These are phyloP conservation scores for Ormyrus thymus DNA, from an alignment of 2,888 invertebrate genomes.

Conservation along the genomic window DNA sequence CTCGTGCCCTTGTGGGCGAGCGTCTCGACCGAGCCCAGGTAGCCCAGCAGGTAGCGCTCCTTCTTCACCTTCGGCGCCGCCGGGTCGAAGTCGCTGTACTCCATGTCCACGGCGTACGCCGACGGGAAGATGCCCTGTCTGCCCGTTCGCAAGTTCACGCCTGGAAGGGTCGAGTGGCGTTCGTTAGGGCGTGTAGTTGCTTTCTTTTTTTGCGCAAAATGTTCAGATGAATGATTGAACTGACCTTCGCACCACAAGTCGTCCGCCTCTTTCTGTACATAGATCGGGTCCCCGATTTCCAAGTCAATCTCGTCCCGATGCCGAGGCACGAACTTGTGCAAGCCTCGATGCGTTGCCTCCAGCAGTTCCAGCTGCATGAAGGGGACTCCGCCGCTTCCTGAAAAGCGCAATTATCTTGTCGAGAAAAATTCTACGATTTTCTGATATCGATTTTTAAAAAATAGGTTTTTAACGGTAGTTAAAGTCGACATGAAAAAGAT, in stretches of 20 bases:
- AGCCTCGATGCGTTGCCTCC: constrained; percentile 95
- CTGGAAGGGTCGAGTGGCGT: constrained; percentile 74
- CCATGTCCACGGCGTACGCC: constrained; percentile 97
- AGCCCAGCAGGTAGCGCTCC: constrained; percentile 92
- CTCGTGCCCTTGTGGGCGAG: constrained; percentile 97
- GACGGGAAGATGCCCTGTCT: constrained; percentile 97
- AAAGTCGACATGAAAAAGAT: no score
- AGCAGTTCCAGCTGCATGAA: constrained; percentile 89
- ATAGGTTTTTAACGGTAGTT: no score
- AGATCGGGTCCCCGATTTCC: constrained; percentile 97
- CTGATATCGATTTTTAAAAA: no score
- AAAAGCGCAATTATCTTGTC: constrained; percentile 66
- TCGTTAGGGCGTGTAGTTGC: no score
- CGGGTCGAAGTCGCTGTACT: constrained; percentile 96
- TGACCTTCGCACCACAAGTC: constrained; percentile 97
- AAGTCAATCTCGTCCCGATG: constrained; percentile 97
- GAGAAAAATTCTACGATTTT: no score
- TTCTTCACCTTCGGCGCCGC: constrained; percentile 88
- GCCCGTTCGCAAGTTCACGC: constrained; percentile 95
- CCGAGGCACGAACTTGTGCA: constrained; percentile 96
- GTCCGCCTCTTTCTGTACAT: constrained; percentile 96
- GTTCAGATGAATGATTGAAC: no score
- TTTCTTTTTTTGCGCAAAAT: no score
- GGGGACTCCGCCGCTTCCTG: constrained; percentile 84
- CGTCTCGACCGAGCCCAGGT: constrained; percentile 97